A percentile compares a stretch with the other conserved stretches of the same genome.
Conservation (phyloP, 2,797 vertebrate species). For the Valencia hispanica region DNA sequence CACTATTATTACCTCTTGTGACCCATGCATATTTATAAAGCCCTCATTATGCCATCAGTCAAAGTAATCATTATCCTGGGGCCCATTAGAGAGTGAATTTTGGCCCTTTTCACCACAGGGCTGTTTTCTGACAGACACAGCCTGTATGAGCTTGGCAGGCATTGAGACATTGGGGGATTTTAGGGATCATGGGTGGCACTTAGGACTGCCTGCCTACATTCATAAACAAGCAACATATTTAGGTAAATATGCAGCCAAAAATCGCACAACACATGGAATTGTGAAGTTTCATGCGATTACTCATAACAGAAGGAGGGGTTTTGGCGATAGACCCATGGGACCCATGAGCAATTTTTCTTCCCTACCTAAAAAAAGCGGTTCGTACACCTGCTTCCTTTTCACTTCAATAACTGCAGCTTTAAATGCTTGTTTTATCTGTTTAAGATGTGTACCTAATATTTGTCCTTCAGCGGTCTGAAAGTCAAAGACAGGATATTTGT, state of each 20-base stretch:
- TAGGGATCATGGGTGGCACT: slow-evolving; percentile 49
- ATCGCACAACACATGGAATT: slow-evolving; percentile 8
- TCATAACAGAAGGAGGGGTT: slow-evolving; percentile 21
- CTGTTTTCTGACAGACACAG: slow-evolving; percentile 58
- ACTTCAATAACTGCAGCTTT: slow-evolving; percentile 49
- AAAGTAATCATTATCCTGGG: slow-evolving; percentile 80
- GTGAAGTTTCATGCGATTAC: not conserved
- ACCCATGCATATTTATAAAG: slow-evolving; percentile 82
- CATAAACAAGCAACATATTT: slow-evolving; percentile 39
- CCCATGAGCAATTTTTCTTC: slow-evolving; percentile 18
- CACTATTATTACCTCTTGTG: slow-evolving; percentile 71
- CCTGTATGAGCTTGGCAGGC: slow-evolving; percentile 47
- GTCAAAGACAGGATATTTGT: slow-evolving; percentile 45
- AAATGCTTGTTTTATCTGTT: slow-evolving; percentile 44
- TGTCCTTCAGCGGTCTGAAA: slow-evolving; percentile 47
- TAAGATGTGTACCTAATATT: slow-evolving; percentile 58
- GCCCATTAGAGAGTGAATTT: slow-evolving; percentile 73
- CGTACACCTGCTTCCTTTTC: slow-evolving; percentile 26
- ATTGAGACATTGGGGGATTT: slow-evolving; percentile 43
- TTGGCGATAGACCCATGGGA: slow-evolving; percentile 21
- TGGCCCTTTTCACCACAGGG: slow-evolving; percentile 56
- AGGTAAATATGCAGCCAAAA: not conserved
- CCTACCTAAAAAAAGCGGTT: slow-evolving; percentile 16
- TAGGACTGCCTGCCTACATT: slow-evolving; percentile 29
- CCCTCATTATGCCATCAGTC: slow-evolving; percentile 82